phyloP scores from a whole-genome alignment of 2,113 vertebrate species.

The Gadus macrocephalus region DNA sequence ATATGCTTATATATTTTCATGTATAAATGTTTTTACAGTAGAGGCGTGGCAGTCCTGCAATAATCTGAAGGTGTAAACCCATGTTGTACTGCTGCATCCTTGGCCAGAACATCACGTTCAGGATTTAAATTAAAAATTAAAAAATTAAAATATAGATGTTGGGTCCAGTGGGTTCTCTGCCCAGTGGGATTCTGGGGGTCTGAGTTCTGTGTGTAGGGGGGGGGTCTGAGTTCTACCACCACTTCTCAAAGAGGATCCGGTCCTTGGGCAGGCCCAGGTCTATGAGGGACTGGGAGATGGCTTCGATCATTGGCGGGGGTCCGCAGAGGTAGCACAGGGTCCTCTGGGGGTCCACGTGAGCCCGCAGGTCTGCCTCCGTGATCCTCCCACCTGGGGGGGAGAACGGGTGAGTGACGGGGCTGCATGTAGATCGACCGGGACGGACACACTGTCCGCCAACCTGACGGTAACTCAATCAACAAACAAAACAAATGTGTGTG shows the following conservation, averaged over 20 bases:
- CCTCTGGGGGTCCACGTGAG: constrained; percentile 70
- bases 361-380: constrained; percentile 73
- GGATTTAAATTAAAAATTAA: too few species aligned
- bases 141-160: too few species aligned
- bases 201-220: neutral
- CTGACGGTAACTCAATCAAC: constrained; percentile 31
- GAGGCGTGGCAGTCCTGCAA: too few species aligned
- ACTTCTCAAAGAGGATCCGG: constrained; percentile 89
- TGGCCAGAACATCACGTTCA: too few species aligned
- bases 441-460: constrained; percentile 1
- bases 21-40: too few species aligned
- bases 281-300: constrained; percentile 76
- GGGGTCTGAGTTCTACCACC: constrained; percentile 79
- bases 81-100: too few species aligned
- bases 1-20: too few species aligned
- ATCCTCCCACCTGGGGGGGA: constrained; percentile 81
- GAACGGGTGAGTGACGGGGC: constrained; percentile 19
- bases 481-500: neutral
- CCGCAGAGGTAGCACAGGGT: constrained; percentile 94
- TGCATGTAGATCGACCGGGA: constrained; percentile 4
- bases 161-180: too few species aligned
- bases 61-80: too few species aligned
- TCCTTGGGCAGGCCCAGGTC: constrained; percentile 73
- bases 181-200: neutral
- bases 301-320: constrained; percentile 92